These are phyloP conservation scores for Coracias cyanogaster DNA, from an alignment of 2,797 vertebrate genomes.

Conservation along the genomic window DNA sequence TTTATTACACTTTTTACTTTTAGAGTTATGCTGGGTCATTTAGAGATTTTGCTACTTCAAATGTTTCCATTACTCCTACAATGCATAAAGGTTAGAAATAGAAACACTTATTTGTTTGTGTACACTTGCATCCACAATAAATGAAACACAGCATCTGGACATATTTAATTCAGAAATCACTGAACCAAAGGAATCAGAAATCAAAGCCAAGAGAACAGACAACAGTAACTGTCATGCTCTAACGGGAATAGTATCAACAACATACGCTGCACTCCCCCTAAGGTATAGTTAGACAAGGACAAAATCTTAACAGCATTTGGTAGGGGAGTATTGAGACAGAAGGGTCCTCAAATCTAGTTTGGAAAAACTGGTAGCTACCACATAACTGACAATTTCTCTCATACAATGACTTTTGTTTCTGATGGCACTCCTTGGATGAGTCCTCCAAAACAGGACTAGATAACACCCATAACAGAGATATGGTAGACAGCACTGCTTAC, in stretches of 20 bases:
- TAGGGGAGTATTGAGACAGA: not conserved
- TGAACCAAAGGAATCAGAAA: constrained; percentile 42
- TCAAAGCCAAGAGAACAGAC: constrained; percentile 35
- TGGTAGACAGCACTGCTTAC: not conserved
- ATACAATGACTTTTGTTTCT: not conserved
- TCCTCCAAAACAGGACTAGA: not conserved
- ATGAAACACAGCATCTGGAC: constrained; percentile 45
- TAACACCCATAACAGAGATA: fast-evolving
- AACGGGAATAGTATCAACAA: not conserved
- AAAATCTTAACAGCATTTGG: constrained; percentile 3
- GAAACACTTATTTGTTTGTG: not conserved
- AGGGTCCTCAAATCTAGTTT: not conserved
- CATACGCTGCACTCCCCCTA: not conserved
- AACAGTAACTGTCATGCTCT: constrained; percentile 23
- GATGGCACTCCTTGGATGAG: not conserved
- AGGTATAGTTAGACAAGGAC: not conserved
- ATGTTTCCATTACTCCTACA: not conserved
- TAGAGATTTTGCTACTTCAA: not conserved
- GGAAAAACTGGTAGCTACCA: not conserved
- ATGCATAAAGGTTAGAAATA: not conserved
- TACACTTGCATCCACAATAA: not conserved
- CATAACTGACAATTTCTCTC: not conserved
- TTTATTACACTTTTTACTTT: not conserved
- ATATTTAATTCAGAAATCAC: constrained; percentile 45
- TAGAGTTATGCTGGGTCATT: not conserved